Percentiles rank a stretch among this genome's conserved stretches.
Conservation (phyloP, 1,140 invertebrate species). For the Stenopsyche tienmushanensis region DNA sequence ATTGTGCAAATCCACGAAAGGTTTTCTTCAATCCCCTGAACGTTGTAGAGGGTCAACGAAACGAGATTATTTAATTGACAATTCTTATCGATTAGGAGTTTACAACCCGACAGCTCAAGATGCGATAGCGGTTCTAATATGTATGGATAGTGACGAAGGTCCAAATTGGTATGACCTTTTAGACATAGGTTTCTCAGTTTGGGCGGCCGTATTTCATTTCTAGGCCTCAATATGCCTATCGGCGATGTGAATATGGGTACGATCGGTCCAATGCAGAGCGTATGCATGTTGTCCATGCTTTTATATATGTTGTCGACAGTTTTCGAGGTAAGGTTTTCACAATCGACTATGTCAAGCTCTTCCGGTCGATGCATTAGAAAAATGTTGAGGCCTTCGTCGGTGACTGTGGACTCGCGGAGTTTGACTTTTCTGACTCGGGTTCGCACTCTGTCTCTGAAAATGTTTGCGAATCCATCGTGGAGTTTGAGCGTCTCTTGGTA, state of each 20-base stretch:
- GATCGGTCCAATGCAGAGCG: constrained; percentile 45
- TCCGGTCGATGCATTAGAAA: constrained; percentile 70
- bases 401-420: constrained; percentile 69
- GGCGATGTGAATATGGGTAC: constrained; percentile 20
- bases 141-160: constrained; percentile 54
- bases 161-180: constrained; percentile 55
- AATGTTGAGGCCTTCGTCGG: constrained; percentile 66
- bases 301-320: constrained; percentile 62
- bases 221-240: constrained; percentile 41
- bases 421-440: constrained; percentile 71
- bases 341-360: constrained; percentile 73
- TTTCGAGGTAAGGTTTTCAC: constrained; percentile 62
- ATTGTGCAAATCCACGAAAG: constrained; percentile 59
- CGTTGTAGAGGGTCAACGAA: constrained; percentile 77
- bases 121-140: constrained; percentile 66
- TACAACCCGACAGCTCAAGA: constrained; percentile 78
- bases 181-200: constrained; percentile 66
- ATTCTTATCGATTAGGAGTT: constrained; percentile 58
- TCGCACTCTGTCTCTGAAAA: constrained; percentile 67
- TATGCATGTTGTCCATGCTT: constrained; percentile 53
- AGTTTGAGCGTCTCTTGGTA: constrained; percentile 61
- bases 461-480: constrained; percentile 67
- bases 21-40: constrained; percentile 52
- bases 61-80: constrained; percentile 66
- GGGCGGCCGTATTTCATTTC: constrained; percentile 62